phyloP scores from a whole-genome alignment of 2,888 invertebrate genomes.

The Elaeidobius kamerunicus region DNA sequence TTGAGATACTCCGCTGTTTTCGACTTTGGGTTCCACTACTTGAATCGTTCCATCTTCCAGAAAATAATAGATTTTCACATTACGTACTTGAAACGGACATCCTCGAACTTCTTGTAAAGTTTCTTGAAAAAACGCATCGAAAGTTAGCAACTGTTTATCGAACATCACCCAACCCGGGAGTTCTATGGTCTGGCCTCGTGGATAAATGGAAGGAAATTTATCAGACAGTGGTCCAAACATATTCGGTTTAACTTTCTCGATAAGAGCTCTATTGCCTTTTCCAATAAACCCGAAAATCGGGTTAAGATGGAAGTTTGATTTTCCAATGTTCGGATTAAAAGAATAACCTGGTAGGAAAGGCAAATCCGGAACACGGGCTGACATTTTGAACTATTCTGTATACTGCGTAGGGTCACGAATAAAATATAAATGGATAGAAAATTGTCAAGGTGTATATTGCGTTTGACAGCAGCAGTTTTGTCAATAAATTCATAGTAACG shows the following conservation, averaged over 20 bases:
- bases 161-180: slow-evolving; percentile 84
- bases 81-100: slow-evolving; percentile 67
- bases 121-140: slow-evolving; percentile 78
- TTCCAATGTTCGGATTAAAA: slow-evolving; percentile 61
- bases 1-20: slow-evolving; percentile 84
- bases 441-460: too few relatives aligned
- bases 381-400: slow-evolving; percentile 37
- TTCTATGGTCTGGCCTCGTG: slow-evolving; percentile 70
- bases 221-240: slow-evolving; percentile 58
- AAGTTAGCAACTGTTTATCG: slow-evolving; percentile 75
- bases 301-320: slow-evolving; percentile 57
- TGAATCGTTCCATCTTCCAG: slow-evolving; percentile 91
- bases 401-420: too few relatives aligned
- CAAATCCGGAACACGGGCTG: slow-evolving; percentile 59
- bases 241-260: slow-evolving; percentile 59
- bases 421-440: too few relatives aligned
- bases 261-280: slow-evolving; percentile 57
- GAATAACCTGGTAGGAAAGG: slow-evolving; percentile 74
- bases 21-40: slow-evolving; percentile 75
- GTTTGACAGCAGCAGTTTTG: too few relatives aligned
- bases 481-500: too few relatives aligned
- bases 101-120: slow-evolving; percentile 70
- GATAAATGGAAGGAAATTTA: slow-evolving; percentile 68
- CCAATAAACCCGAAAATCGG: slow-evolving; percentile 57
- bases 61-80: slow-evolving; percentile 81